phyloP scores from a whole-genome alignment of 1,140 invertebrate species.

The Drosophila ohnishii region DNA sequence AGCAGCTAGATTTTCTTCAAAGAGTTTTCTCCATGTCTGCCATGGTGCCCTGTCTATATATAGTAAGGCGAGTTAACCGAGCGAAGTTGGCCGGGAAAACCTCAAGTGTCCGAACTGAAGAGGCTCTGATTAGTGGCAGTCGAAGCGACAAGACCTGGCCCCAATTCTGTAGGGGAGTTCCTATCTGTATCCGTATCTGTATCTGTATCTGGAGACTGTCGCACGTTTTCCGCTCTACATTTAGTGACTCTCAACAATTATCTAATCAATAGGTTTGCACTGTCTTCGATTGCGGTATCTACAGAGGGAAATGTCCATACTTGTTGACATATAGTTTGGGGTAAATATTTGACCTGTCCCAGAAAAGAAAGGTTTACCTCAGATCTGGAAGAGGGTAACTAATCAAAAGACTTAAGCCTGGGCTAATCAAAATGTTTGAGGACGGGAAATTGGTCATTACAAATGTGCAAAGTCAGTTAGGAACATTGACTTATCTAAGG shows the following conservation, averaged over 20 bases:
- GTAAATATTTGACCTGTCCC: conserved; percentile 45
- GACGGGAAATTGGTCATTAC: conserved; percentile 10
- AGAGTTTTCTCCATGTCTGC: conserved; percentile 66
- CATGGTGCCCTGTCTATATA: conserved; percentile 58
- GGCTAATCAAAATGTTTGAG: not conserved
- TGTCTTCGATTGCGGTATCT: conserved; percentile 67
- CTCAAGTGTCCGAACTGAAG: conserved; percentile 66
- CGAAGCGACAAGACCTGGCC: conserved; percentile 45
- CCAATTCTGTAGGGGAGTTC: conserved; percentile 40
- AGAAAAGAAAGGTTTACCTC: conserved; percentile 8
- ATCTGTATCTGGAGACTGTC: conserved; percentile 39
- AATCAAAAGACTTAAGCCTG: conserved; percentile 4
- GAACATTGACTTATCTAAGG: not conserved
- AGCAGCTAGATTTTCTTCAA: conserved; percentile 66
- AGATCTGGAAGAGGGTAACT: not conserved
- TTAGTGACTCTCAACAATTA: conserved; percentile 54
- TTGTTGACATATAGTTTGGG: conserved; percentile 22
- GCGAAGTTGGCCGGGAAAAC: conserved; percentile 35
- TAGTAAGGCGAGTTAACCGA: conserved; percentile 40
- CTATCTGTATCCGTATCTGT: conserved; percentile 26
- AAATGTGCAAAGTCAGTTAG: conserved; percentile 2
- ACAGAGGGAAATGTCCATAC: conserved; percentile 61
- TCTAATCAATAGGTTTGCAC: conserved; percentile 78
- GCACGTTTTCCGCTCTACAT: conserved; percentile 43
- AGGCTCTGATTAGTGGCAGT: conserved; percentile 66